Percentiles rank a stretch among this genome's conserved stretches.
Conservation (phyloP, 2,113 vertebrate genomes). For the Otis tarda region DNA sequence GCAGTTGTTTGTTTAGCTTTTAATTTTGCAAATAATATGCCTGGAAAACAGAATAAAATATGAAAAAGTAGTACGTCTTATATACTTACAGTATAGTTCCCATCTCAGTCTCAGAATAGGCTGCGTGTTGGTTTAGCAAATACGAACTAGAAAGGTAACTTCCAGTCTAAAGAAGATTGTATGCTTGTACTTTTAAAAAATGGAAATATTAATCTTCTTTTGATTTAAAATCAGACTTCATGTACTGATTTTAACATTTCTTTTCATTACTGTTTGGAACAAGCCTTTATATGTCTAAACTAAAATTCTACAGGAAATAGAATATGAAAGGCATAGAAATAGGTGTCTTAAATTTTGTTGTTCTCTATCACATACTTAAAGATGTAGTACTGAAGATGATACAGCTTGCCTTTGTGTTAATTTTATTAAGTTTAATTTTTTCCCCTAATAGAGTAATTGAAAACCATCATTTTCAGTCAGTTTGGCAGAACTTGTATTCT, state of each 20-base stretch:
- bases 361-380: background rate
- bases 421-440: background rate
- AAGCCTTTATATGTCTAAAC: background rate
- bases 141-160: background rate
- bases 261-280: background rate
- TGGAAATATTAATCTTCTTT: background rate
- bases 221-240: background rate
- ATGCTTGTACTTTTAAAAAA: background rate
- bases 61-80: background rate
- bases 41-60: background rate
- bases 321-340: background rate
- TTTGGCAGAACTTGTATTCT: background rate
- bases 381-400: background rate
- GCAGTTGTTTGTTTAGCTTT: background rate
- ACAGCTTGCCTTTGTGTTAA: background rate
- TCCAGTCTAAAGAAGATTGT: background rate
- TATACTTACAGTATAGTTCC: background rate
- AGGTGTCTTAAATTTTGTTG: background rate
- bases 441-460: background rate
- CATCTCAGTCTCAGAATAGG: fast-evolving
- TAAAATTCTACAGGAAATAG: background rate
- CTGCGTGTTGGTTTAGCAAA: background rate
- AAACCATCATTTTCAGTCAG: background rate
- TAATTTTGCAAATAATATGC: background rate
- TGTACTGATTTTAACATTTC: background rate